Percentiles rank a stretch among this genome's conserved stretches.
Conservation (phyloP, 1,140 invertebrate species). For the Zaprionus nigranus region DNA sequence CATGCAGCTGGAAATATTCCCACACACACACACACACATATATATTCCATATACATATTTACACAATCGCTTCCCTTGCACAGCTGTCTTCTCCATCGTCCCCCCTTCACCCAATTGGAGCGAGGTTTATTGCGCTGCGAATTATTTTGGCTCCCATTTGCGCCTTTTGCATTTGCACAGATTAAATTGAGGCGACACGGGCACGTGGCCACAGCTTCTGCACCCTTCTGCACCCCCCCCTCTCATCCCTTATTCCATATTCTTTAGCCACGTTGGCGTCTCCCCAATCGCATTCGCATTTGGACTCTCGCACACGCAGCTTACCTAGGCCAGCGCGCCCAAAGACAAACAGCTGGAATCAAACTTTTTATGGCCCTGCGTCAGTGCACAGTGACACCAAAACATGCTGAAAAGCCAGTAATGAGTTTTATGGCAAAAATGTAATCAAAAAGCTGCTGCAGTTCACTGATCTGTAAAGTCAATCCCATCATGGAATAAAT, state of each 20-base stretch:
- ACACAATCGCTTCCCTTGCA: conserved; percentile 6
- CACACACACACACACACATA: conserved; percentile 9
- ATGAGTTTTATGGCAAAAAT: background rate
- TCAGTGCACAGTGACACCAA: conserved; percentile 7
- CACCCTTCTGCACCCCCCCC: conserved; percentile 1
- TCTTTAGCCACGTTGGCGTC: background rate
- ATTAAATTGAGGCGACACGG: conserved; percentile 66
- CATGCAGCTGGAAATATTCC: background rate
- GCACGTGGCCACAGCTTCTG: conserved; percentile 26
- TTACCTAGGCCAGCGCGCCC: conserved; percentile 31
- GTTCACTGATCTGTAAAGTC: background rate
- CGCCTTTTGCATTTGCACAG: conserved; percentile 58
- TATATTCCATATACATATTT: conserved; percentile 1
- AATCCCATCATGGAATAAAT: background rate
- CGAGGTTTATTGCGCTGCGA: conserved; percentile 57
- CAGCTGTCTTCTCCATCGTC: background rate
- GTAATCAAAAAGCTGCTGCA: background rate
- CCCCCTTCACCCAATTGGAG: conserved; percentile 1
- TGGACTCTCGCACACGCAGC: conserved; percentile 14
- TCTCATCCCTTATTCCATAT: background rate
- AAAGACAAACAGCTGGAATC: conserved; percentile 39
- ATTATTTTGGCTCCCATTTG: conserved; percentile 59
- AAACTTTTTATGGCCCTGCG: conserved; percentile 32
- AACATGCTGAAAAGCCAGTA: background rate
- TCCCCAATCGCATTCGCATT: conserved; percentile 23